Percentiles rank a stretch among this genome's conserved stretches.
phyloP scores from a whole-genome alignment of 2,888 invertebrate species.

The Cantharis nigra region DNA sequence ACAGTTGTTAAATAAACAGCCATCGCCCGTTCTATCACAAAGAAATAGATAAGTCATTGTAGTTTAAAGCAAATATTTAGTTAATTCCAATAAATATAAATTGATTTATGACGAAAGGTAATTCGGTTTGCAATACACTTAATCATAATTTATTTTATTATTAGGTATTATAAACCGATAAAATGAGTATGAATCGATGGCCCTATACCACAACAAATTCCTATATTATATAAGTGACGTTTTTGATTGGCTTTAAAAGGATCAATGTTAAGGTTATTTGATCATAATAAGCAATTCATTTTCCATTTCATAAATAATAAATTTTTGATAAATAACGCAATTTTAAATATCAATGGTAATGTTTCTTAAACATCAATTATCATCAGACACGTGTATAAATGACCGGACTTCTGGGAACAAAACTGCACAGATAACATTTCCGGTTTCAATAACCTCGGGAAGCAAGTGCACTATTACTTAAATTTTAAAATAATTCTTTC shows the following conservation, averaged over 20 bases:
- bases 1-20: constrained; percentile 8
- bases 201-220: neutral
- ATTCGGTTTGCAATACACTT: neutral
- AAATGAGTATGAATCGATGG: neutral
- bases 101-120: neutral
- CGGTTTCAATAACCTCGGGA: constrained; percentile 54
- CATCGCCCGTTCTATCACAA: neutral
- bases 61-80: neutral
- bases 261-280: constrained; percentile 6
- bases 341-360: neutral
- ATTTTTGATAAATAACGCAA: neutral
- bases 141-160: neutral
- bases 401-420: constrained; percentile 49
- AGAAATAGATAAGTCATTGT: neutral
- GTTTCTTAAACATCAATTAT: constrained; percentile 27
- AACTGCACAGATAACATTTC: constrained; percentile 52
- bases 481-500: neutral
- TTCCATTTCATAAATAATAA: neutral
- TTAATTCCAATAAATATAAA: constrained; percentile 6
- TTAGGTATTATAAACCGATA: neutral
- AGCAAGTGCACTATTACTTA: constrained; percentile 35
- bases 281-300: neutral
- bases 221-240: neutral
- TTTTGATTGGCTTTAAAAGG: neutral
- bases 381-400: constrained; percentile 39